Conservation (phyloP, 2,888 invertebrate species). For the Sylvicola fuscatus region DNA sequence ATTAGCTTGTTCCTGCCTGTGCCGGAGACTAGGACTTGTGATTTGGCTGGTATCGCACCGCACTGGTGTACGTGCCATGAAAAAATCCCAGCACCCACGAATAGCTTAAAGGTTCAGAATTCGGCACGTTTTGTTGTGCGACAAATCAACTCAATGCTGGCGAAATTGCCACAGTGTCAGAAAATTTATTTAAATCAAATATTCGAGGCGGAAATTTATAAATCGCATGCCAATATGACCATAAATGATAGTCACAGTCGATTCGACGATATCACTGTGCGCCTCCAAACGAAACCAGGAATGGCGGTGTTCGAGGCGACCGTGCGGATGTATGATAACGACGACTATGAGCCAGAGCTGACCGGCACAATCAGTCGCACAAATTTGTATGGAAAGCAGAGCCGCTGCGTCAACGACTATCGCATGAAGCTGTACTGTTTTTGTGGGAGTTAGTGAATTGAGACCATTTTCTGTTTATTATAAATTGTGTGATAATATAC, state of each 20-base stretch:
- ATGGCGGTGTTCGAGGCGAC: conserved; percentile 54
- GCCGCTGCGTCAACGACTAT: conserved; percentile 52
- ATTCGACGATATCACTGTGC: conserved; percentile 24
- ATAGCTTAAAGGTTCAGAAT: conserved; percentile 30
- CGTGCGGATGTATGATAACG: conserved; percentile 27
- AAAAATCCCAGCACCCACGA: conserved; percentile 31
- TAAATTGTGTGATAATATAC: no score
- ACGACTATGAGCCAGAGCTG: conserved; percentile 8
- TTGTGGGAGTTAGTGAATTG: conserved; percentile 24
- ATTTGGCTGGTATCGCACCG: conserved; percentile 51
- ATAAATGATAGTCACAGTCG: conserved; percentile 14
- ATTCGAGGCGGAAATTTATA: conserved; percentile 41
- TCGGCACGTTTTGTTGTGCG: conserved; percentile 39
- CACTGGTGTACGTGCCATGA: conserved; percentile 82
- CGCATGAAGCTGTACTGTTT: conserved; percentile 60
- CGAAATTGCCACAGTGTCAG: conserved; percentile 41
- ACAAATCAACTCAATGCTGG: conserved; percentile 41
- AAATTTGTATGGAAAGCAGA: conserved; percentile 63
- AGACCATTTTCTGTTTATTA: no score
- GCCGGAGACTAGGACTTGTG: conserved; percentile 50
- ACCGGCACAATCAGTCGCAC: conserved; percentile 54
- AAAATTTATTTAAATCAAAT: conserved; percentile 37
- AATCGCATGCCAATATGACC: conserved; percentile 19
- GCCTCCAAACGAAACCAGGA: conserved; percentile 29
- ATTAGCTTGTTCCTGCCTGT: conserved; percentile 61